Evolutionary conservation across 2,888 invertebrate genomes (phyloP), one percentile per base, ranked within the genome.

Genomic region (Nemotelus nigrinus): DNA sequence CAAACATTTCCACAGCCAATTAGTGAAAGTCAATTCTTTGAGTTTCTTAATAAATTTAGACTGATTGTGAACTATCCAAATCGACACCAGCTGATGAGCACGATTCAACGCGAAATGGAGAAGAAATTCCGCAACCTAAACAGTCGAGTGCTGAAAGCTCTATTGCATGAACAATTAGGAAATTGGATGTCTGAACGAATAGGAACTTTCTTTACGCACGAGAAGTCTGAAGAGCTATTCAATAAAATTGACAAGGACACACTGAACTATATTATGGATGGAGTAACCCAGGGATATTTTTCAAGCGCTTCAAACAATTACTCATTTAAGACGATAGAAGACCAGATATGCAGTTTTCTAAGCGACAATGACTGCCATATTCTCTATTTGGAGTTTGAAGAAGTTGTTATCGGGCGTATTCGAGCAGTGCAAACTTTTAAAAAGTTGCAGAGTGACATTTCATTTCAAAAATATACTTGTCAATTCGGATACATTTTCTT

Each of bases 31-130:
- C 65, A 76, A 25, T 44, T 53, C 3, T 2, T 6, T 2, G 55
- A 76, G 2, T 76, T 76, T 44, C 65, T 76, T n/a, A 39, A 53
- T 2, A 76, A 65, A 65, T 55, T 76, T 0, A 44, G 50, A 65
- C 2, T 76, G 10, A 45, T 76, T n/a, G 53, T 55, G 8, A 76
- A 65, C 41, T 76, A 76, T 45, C 67, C 76, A 6, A 65, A 55
- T 8, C 45, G 63, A 48, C 47, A 48, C 1, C 25, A 74, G 10
- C 3, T 74, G 3, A 55, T 7, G 39, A 7, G 8, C 7, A 48
- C 5, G 2, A 47, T 74, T 2, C 48, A 74, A 41, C 7, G 3
- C 7, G 74, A 74, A 5, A 74, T 74, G 60, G 39, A 44, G 47
- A 50, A 74, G 3, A 7, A 60, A 25, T 63, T 60, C 5, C 4